These are phyloP conservation scores for Lasius fuliginosus DNA, from an alignment of 2,888 invertebrate species.

Conservation along the genomic window DNA sequence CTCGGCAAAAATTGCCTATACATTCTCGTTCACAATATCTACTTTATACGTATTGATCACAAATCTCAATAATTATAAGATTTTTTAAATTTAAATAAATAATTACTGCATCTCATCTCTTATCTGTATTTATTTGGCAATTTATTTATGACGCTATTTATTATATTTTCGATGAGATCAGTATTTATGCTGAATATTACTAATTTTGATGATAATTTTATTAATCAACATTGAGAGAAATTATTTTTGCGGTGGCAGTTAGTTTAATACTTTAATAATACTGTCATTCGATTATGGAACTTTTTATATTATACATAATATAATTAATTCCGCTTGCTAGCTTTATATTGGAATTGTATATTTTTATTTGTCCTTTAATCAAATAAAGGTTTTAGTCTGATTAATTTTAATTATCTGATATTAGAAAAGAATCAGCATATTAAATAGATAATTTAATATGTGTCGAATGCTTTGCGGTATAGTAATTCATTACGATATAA, in stretches of 20 bases:
- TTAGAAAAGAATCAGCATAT: neutral
- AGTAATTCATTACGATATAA: neutral
- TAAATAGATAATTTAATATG: neutral
- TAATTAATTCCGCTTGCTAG: neutral
- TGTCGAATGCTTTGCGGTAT: neutral
- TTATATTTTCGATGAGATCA: neutral
- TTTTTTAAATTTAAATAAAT: neutral
- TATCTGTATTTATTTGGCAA: neutral
- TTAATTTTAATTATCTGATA: neutral
- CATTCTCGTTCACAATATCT: neutral
- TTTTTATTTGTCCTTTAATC: neutral
- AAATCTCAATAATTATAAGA: neutral
- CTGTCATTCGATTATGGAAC: neutral
- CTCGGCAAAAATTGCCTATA: neutral
- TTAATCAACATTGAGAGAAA: neutral
- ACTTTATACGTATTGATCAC: neutral
- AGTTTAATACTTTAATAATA: constrained; percentile 30
- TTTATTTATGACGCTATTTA: neutral
- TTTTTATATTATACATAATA: neutral
- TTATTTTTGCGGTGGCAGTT: constrained; percentile 1
- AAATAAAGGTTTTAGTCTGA: neutral
- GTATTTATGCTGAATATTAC: neutral
- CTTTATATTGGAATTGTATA: neutral
- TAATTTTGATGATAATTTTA: constrained; percentile 13
- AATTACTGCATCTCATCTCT: neutral